A percentile compares a stretch with the other conserved stretches of the same genome.
phyloP scores from a whole-genome alignment of 2,797 vertebrate genomes.

The Mareca penelope region DNA sequence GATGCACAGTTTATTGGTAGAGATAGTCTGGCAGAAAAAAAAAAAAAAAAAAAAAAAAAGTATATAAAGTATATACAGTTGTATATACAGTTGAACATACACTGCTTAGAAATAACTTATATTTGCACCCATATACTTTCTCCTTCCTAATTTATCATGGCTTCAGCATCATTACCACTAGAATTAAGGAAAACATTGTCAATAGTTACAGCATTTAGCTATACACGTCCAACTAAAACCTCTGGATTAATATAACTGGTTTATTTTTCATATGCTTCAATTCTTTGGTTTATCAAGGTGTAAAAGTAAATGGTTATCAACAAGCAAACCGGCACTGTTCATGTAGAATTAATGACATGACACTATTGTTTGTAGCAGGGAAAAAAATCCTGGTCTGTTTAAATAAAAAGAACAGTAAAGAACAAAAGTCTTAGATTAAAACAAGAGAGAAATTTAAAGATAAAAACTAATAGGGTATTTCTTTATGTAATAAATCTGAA shows the following conservation, averaged over 20 bases:
- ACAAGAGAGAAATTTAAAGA: not conserved
- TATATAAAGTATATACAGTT: too few species aligned
- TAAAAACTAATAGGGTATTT: not conserved
- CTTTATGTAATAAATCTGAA: not conserved
- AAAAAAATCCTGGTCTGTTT: not conserved
- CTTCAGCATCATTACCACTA: not conserved
- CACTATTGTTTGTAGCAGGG: not conserved
- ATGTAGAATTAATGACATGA: not conserved
- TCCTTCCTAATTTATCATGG: not conserved
- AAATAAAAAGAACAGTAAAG: not conserved
- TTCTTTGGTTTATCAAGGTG: not conserved
- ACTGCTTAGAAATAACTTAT: not conserved
- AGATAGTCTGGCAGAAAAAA: not conserved
- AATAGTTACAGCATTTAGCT: not conserved
- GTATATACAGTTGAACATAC: not conserved
- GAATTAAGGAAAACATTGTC: not conserved
- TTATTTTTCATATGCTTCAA: not conserved
- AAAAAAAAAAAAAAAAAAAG: not conserved
- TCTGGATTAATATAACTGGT: not conserved
- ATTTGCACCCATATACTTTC: not conserved
- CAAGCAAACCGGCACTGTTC: not conserved
- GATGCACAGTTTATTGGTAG: not conserved
- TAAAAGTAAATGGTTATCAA: not conserved
- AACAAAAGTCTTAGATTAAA: not conserved
- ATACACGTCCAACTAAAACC: not conserved